phyloP scores from a whole-genome alignment of 92 coral and sea anemone species.

The Palythoa heliodiscus region DNA sequence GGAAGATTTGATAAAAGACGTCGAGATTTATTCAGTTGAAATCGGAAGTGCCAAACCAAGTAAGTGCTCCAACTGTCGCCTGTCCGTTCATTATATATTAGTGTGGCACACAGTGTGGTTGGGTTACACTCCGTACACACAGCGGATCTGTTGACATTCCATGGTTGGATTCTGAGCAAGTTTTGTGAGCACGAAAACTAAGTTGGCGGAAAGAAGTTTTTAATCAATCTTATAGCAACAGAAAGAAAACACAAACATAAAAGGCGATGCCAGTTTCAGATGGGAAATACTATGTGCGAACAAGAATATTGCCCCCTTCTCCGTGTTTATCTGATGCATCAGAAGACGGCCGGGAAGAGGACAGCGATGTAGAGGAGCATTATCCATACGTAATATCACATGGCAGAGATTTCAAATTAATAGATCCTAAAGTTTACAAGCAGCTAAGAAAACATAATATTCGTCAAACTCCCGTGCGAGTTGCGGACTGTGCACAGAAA shows the following conservation, averaged over 20 bases:
- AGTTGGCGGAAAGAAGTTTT: background rate
- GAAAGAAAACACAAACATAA: slow-evolving; percentile 33
- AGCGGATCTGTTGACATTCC: slow-evolving; percentile 40
- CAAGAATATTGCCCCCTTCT: slow-evolving; percentile 41
- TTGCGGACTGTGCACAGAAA: slow-evolving; percentile 80
- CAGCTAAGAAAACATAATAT: slow-evolving; percentile 87
- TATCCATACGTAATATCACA: slow-evolving; percentile 90
- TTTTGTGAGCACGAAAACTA: background rate
- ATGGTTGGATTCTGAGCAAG: background rate
- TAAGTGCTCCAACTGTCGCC: slow-evolving; percentile 62
- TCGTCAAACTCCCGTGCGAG: slow-evolving; percentile 64
- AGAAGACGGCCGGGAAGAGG: slow-evolving; percentile 53
- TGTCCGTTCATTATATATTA: slow-evolving; percentile 55
- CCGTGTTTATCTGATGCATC: slow-evolving; percentile 35
- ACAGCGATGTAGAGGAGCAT: slow-evolving; percentile 79
- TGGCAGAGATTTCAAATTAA: slow-evolving; percentile 76
- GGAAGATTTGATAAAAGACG: slow-evolving; percentile 82
- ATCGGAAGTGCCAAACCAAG: slow-evolving; percentile 97
- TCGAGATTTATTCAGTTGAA: slow-evolving; percentile 76
- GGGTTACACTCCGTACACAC: slow-evolving; percentile 49
- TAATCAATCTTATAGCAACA: slow-evolving; percentile 2
- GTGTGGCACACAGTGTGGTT: slow-evolving; percentile 54
- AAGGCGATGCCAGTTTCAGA: slow-evolving; percentile 60
- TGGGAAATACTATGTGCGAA: slow-evolving; percentile 39
- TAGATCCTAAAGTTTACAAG: slow-evolving; percentile 89